These are phyloP conservation scores for Andrena minutula DNA, from an alignment of 2,888 invertebrate genomes.

Conservation along the genomic window DNA sequence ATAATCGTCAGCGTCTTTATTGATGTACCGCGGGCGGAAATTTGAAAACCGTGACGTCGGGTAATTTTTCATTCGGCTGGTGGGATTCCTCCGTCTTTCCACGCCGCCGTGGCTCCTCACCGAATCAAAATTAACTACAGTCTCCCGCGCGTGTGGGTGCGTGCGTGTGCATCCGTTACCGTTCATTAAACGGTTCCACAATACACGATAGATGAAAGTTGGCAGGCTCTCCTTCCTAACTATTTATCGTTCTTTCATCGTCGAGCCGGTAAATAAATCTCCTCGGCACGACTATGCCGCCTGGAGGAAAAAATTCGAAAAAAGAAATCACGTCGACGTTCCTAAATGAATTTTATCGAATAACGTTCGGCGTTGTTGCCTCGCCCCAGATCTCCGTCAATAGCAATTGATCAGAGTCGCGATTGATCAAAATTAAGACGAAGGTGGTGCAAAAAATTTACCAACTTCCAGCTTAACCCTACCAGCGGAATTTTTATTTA, in stretches of 20 bases:
- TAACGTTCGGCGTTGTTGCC: not conserved
- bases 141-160: slow-evolving; percentile 4
- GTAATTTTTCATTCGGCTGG: slow-evolving; percentile 67
- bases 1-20: slow-evolving; percentile 71
- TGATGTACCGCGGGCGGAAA: slow-evolving; percentile 67
- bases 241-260: slow-evolving; percentile 60
- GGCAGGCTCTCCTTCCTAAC: slow-evolving; percentile 54
- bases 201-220: slow-evolving; percentile 65
- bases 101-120: slow-evolving; percentile 20
- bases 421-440: slow-evolving; percentile 4
- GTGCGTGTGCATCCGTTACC: slow-evolving; percentile 58
- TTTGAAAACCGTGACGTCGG: slow-evolving; percentile 65
- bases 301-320: not conserved
- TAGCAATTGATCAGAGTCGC: not conserved
- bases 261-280: slow-evolving; percentile 55
- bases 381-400: not conserved
- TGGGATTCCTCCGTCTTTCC: slow-evolving; percentile 44
- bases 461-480: not conserved
- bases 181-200: slow-evolving; percentile 67
- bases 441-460: not conserved
- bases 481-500: too few relatives aligned
- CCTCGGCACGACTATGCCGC: slow-evolving; percentile 26
- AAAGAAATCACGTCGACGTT: not conserved
- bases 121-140: slow-evolving; percentile 66
- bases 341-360: slow-evolving; percentile 40